Base-by-base conservation (phyloP, 2,797 vertebrate genomes). In the Chloroceryle inda region DNA sequence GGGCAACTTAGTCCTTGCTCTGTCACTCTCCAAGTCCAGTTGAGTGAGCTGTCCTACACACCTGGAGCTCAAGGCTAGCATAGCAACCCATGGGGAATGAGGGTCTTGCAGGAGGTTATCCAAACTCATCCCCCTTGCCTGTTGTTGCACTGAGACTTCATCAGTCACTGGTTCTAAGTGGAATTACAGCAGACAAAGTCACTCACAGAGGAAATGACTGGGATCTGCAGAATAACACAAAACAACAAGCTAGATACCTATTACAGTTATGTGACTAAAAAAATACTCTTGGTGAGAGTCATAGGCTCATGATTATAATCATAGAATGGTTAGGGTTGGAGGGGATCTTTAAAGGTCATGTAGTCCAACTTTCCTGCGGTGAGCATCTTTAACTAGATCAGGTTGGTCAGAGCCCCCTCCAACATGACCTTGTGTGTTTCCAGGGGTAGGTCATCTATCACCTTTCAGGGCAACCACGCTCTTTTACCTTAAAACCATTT, bases 41-140 rank as follows among this genome's bases (percentile, higher is more conserved):
- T 31, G 18, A 5, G 2, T 5, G 31, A 81, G 24, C 40, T 38
- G 20, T 26, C 16, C 9, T 31, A 0, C 0, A 0, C 1, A 9
- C n/a, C 53, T 68, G 71, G 49, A 72, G 37, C 44, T 78, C 10
- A 14, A 23, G 79, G 16, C 17, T 16, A 3, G 56, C 20, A 53
- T 16, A 3, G 56, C 20, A 53, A 0, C 18, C 1, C 0, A 33
- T 11, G 50, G 15, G 50, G 9, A 27, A 29, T 2, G 24, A 31
- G 31, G 27, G 26, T 62, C 9, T 59, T 6, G 1, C 16, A 22
- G 38, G 20, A 44, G 21, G 0, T 6, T 4, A 2, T 38, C 37
- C 27, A 31, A 31, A 40, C 58, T 59, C 73, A 45, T 9, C 42
- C 35, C 8, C 0, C 11, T 26, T 55, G 7, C 40, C 8, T 37